Evolutionary conservation across 2,888 invertebrate species (phyloP).

Genomic region (Ferdinandea cuprea): DNA sequence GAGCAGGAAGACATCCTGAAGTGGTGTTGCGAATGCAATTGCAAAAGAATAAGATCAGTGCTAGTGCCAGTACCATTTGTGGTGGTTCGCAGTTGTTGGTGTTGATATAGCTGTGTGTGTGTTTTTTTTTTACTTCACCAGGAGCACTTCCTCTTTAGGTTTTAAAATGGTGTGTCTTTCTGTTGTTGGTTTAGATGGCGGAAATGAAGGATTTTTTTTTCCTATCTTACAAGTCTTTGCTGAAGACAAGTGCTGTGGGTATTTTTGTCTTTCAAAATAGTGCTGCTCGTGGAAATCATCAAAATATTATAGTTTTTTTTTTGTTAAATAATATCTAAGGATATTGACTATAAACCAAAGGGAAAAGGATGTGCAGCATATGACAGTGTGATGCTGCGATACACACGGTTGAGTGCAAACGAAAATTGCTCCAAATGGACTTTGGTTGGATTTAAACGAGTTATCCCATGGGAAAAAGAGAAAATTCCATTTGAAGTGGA

Average conservation of each 20-base stretch:
- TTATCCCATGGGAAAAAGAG: constrained; percentile 25
- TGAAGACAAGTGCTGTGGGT: constrained; percentile 20
- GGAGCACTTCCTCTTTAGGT: constrained; percentile 14
- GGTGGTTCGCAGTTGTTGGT: constrained; percentile 7
- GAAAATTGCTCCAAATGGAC: constrained; percentile 52
- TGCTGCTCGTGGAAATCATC: constrained; percentile 36
- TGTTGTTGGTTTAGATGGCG: constrained; percentile 49
- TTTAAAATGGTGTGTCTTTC: constrained; percentile 48
- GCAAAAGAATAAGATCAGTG: constrained; percentile 21
- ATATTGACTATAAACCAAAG: constrained; percentile 52
- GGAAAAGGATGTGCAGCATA: constrained; percentile 22
- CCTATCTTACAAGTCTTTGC: neutral
- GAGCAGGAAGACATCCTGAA: constrained; percentile 63
- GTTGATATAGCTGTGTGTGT: constrained; percentile 18
- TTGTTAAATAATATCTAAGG: constrained; percentile 15
- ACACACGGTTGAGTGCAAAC: constrained; percentile 39
- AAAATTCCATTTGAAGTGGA: constrained; percentile 12
- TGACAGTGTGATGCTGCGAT: constrained; percentile 36
- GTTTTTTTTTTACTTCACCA: neutral
- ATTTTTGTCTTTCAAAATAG: constrained; percentile 63
- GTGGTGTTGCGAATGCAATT: constrained; percentile 43
- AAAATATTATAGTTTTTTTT: constrained; percentile 48
- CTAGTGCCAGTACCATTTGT: neutral
- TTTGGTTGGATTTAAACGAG: constrained; percentile 37
- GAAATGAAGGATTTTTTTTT: constrained; percentile 66